Evolutionary conservation across 2,113 vertebrate species (phyloP).

Genomic region (Serilophus lunatus): DNA sequence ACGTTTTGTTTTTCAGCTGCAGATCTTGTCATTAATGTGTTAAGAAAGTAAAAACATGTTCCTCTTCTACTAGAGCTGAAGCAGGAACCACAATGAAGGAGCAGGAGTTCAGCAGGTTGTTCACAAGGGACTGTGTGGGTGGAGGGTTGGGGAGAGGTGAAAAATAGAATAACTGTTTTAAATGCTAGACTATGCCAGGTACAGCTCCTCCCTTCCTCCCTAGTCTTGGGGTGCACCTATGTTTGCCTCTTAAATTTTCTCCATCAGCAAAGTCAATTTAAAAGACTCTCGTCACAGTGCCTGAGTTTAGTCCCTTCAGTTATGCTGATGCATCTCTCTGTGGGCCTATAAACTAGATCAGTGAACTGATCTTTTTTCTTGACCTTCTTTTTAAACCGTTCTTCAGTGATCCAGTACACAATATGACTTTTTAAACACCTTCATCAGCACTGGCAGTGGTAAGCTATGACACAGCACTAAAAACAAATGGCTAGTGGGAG

Average conservation of each 20-base stretch:
- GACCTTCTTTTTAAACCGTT: constrained; percentile 11
- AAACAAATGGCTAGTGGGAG: background rate
- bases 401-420: background rate
- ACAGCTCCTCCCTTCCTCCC: background rate
- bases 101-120: constrained; percentile 3
- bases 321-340: background rate
- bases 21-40: background rate
- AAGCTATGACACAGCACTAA: background rate
- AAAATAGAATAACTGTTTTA: background rate
- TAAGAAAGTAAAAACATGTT: constrained; percentile 42
- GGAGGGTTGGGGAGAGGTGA: background rate
- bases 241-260: background rate
- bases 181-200: background rate
- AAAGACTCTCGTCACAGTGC: background rate
- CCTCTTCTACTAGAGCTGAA: constrained; percentile 33
- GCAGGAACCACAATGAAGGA: background rate
- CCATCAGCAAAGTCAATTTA: background rate
- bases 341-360: constrained; percentile 54
- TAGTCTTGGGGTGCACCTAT: background rate
- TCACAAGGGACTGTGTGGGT: background rate
- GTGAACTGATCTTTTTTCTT: constrained; percentile 21
- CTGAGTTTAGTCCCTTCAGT: background rate
- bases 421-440: background rate
- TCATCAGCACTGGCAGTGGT: background rate
- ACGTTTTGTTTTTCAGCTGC: background rate